phyloP scores from a whole-genome alignment of 2,888 invertebrate species.

The Ypsolopha sequella region DNA sequence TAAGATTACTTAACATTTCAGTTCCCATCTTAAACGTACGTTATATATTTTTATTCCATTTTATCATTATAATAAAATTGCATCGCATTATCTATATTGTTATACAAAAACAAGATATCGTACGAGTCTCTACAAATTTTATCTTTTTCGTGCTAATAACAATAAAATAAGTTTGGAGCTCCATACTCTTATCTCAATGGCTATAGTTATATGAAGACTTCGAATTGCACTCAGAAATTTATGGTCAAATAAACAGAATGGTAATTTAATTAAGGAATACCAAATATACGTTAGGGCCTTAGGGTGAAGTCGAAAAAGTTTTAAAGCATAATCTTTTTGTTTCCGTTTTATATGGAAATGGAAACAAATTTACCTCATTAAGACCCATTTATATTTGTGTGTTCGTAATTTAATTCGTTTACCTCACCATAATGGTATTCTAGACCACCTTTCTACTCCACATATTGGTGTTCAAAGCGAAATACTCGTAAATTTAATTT shows the following conservation, averaged over 20 bases:
- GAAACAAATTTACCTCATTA: slow-evolving; percentile 23
- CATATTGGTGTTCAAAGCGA: slow-evolving; percentile 1
- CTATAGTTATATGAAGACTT: slow-evolving; percentile 11
- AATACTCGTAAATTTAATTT: slow-evolving; percentile 21
- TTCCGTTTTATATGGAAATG: slow-evolving; percentile 23
- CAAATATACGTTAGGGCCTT: too few relatives aligned
- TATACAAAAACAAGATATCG: too few relatives aligned
- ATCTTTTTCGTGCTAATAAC: slow-evolving; percentile 26
- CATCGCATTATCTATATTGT: too few relatives aligned
- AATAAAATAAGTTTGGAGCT: slow-evolving; percentile 21
- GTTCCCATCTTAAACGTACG: too few relatives aligned
- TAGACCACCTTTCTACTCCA: background rate
- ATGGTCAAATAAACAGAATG: slow-evolving; percentile 13
- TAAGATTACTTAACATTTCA: too few relatives aligned
- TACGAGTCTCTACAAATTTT: slow-evolving; percentile 14
- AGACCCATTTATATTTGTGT: slow-evolving; percentile 13
- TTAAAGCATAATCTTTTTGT: slow-evolving; percentile 12
- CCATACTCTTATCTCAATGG: slow-evolving; percentile 10
- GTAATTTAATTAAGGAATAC: slow-evolving; percentile 12
- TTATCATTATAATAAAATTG: too few relatives aligned
- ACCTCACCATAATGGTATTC: slow-evolving; percentile 11
- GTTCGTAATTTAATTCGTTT: slow-evolving; percentile 13
- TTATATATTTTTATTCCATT: too few relatives aligned
- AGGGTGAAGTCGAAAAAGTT: too few relatives aligned
- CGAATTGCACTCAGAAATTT: slow-evolving; percentile 8